Evolutionary conservation across 1,140 invertebrate species (phyloP), one percentile per base, ranked within the genome.

Genomic region (Carposina sasakii): DNA sequence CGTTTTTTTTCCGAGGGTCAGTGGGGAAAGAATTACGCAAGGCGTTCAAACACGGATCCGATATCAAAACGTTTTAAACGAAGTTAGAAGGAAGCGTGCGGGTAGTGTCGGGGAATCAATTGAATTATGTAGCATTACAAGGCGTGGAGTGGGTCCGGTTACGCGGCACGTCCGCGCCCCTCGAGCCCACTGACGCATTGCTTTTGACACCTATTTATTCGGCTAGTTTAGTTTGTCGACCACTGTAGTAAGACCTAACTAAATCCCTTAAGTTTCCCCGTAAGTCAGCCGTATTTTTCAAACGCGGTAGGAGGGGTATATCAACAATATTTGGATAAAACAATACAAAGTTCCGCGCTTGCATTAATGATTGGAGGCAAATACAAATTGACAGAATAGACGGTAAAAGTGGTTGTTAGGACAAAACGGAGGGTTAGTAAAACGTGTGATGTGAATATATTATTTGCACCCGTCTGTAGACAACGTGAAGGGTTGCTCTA

Each of bases 101-200:
- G 74, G 75, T 76, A 77, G 74, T 77, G 75, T 76, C 60, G 73
- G 75, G 73, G 75, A 79, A 79, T 79, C 75, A 83, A 83, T 83
- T 77, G 76, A 83, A 77, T 83, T 81, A 81, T 71, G 76, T 76
- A 74, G 68, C 79, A 76, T 83, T 83, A 81, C 79, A 68, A 83
- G 68, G 67, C 65, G 73, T n/a, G n/a, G n/a, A 72, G 63, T 66
- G 60, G 72, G 71, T 79, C 75, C 65, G 55, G 69, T 77, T 77
- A 71, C 74, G 61, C 52, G 67, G 66, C 76, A 78, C 76, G 76
- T 81, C 67, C 60, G 63, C 63, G 60, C 33, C 67, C 74, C 69
- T 52, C 59, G 66, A 62, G 60, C 57, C 55, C 51, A 15, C 57
- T 75, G 70, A 81, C 69, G 71, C 75, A 81, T 78, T 72, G 69